Base-by-base conservation (phyloP, 2,797 vertebrate genomes). In the Manis pentadactyla region DNA sequence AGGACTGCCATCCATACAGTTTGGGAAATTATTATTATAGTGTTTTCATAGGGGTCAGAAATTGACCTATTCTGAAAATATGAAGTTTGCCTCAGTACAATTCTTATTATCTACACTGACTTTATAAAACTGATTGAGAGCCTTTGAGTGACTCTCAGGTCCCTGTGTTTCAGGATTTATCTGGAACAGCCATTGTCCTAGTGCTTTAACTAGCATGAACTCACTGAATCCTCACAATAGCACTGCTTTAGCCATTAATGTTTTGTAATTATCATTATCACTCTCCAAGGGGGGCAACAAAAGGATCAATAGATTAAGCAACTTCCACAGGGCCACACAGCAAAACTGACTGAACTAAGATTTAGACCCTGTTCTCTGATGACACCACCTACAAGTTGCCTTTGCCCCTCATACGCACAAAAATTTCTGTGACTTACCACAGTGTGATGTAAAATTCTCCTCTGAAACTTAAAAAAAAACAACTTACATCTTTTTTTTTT, bases 401-500 rank as follows among this genome's bases (percentile, higher is more conserved):
- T 64, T 82, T 57, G 12, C 5, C 19, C 17, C 49, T 74, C 55
- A 66, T 46, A 34, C 79, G 29, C 66, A 57, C 39, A 84, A 53
- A 17, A 84, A 61, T 18, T 11, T 37, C 57, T 55, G 1, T 34
- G 42, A 63, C 46, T 81, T 84, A 61, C 11, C 23, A 21, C 23
- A 57, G 14, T 69, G 64, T 87, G 27, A 71, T 34, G 63, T 74
- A 39, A 34, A 49, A 59, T 79, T 92, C 39, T 92, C 23, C n/a
- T 53, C 57, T 92, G 19, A 85, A 89, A 85, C n/a, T 73, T 37
- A 88, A 92, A 79, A 37, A 61, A 42, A 69, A 81, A 57, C 19
- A 59, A 39, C 1, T 21, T 17, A 4, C 46, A 12, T 0, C 17
- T 66, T n/a, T 3, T 27, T 27, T 66, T 39, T 75, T 37, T 61